phyloP scores from a whole-genome alignment of 1,140 invertebrate genomes.

The Drosophila funebris region DNA sequence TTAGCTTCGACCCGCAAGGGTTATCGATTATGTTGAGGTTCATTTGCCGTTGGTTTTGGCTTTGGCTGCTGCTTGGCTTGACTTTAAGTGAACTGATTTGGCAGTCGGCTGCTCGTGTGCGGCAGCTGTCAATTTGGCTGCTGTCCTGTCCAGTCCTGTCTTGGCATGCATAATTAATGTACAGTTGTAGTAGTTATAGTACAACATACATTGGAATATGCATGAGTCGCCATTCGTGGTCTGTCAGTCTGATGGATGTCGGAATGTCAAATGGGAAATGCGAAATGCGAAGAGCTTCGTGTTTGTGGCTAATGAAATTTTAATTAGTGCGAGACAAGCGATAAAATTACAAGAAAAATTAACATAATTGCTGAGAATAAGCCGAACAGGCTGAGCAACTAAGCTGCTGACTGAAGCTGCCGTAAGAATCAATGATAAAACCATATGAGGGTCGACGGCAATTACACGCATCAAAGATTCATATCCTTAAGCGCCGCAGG shows the following conservation, averaged over 20 bases:
- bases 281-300: constrained; percentile 54
- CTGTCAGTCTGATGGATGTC: not conserved
- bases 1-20: not conserved
- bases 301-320: constrained; percentile 71
- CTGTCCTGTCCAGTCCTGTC: constrained; percentile 32
- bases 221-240: not conserved
- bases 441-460: constrained; percentile 49
- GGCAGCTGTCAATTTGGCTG: constrained; percentile 60
- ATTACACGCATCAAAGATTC: constrained; percentile 81
- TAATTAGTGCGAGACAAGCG: constrained; percentile 78
- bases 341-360: constrained; percentile 66
- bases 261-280: not conserved
- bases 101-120: too few species aligned
- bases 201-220: not conserved
- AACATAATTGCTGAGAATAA: constrained; percentile 62
- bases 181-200: constrained; percentile 5
- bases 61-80: not conserved
- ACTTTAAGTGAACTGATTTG: constrained; percentile 9
- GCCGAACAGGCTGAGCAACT: not conserved
- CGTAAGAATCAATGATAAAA: constrained; percentile 64
- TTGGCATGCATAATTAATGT: constrained; percentile 75
- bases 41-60: constrained; percentile 9
- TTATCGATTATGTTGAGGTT: constrained; percentile 60
- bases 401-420: not conserved
- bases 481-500: constrained; percentile 75